Evolutionary conservation across 2,888 invertebrate genomes (phyloP), one percentile per base, ranked within the genome.

Genomic region (Pemphredon lugubris): DNA sequence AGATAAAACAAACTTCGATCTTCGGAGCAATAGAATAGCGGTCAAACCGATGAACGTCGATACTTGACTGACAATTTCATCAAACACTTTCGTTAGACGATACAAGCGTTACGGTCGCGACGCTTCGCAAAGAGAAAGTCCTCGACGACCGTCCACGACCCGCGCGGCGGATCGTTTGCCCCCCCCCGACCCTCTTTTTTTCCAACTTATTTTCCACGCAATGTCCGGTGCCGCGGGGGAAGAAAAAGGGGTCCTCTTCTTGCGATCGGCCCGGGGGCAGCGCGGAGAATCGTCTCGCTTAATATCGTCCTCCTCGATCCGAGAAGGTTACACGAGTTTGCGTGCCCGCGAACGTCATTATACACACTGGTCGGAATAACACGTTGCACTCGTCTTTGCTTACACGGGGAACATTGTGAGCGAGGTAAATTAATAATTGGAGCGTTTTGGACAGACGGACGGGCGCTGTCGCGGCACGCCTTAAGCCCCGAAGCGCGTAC

Each of bases 401-500:
- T 58, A 47, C 61, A 42, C 58, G 68, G n/a, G 48, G 57, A 42
- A 60, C 79, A 81, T 78, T 78, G 81, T 68, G 73, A 84, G 82
- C 84, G 83, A 78, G 73, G 78, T 85, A 83, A 84, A 85, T 85
- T 84, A 83, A 84, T 85, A 84, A 84, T 84, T 82, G 84, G 79
- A 79, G 75, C 79, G 72, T 78, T 84, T 82, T 78, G 67, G 58
- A 61, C 58, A 64, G 66, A 63, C 71, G 50, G 58, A 40, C 51
- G 48, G 59, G 48, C n/a, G n/a, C 44, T 50, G 63, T 42, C 66
- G 20, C 32, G 60, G 18, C 40, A 51, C 37, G 54, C 50, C 44
- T 23, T 53, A n/a, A 54, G 23, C 42, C n/a, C 40, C 58, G 20
- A 21, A 47, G 30, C 47, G 40, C 53, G 39, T 21, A 50, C 21